Evolutionary conservation across 2,797 vertebrate genomes (phyloP).

Genomic region (Amphiprion clarkii): DNA sequence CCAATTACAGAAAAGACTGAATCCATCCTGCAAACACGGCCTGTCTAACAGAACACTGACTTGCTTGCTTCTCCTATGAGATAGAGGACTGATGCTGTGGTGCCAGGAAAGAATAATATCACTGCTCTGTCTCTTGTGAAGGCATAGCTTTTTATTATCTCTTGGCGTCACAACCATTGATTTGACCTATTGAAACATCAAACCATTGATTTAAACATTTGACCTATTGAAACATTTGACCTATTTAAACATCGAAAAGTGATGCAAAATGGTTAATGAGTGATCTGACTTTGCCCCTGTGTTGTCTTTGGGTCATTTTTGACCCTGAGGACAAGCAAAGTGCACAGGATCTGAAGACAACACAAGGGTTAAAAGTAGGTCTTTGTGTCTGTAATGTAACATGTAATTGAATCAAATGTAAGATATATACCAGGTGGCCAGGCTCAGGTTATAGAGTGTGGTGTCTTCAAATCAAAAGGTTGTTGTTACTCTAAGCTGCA

Average conservation of each 20-base stretch:
- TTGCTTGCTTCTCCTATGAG: not conserved
- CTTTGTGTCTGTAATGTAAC: too few relatives aligned
- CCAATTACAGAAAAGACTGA: slow-evolving; percentile 30
- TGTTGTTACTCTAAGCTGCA: too few relatives aligned
- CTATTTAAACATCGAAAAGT: not conserved
- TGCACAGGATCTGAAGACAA: too few relatives aligned
- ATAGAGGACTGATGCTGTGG: not conserved
- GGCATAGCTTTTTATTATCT: not conserved
- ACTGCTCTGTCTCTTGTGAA: not conserved
- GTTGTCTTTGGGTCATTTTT: too few relatives aligned
- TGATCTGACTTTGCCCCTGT: not conserved
- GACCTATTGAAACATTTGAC: slow-evolving; percentile 6
- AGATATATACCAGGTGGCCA: too few relatives aligned
- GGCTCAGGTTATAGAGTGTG: too few relatives aligned
- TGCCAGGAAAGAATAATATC: not conserved
- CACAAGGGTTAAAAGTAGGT: too few relatives aligned
- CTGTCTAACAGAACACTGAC: not conserved
- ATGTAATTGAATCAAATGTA: too few relatives aligned
- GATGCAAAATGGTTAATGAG: not conserved
- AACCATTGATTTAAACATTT: not conserved
- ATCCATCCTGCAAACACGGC: slow-evolving; percentile 34
- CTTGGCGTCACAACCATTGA: not conserved
- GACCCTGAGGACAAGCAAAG: too few relatives aligned
- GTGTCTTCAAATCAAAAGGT: too few relatives aligned
- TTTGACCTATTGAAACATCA: slow-evolving; percentile 1